These are phyloP conservation scores for Brenthis daphne DNA, from an alignment of 2,888 invertebrate species.

Conservation along the genomic window DNA sequence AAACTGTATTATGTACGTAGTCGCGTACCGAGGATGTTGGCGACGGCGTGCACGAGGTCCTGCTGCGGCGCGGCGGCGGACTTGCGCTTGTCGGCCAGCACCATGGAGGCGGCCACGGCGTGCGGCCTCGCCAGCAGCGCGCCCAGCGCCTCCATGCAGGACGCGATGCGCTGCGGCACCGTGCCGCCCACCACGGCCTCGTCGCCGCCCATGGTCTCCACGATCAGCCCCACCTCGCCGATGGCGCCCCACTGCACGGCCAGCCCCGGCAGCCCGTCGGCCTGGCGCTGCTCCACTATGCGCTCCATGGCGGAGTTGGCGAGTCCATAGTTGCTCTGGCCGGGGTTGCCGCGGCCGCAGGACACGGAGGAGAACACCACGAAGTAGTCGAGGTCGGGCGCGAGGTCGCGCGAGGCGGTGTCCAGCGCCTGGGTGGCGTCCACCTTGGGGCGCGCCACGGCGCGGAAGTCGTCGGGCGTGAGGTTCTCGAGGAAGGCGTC, in stretches of 20 bases:
- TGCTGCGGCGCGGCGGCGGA: constrained; percentile 76
- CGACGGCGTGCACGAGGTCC: constrained; percentile 88
- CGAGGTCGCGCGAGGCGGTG: constrained; percentile 87
- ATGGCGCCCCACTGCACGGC: constrained; percentile 99
- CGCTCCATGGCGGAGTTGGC: constrained; percentile 99
- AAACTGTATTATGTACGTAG: neutral
- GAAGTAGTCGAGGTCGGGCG: constrained; percentile 94
- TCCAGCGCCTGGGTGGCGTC: constrained; percentile 92
- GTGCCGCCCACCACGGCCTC: constrained; percentile 97
- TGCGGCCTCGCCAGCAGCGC: constrained; percentile 94
- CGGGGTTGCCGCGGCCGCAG: constrained; percentile 97
- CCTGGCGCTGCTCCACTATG: constrained; percentile 92
- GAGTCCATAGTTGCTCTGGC: constrained; percentile 98
- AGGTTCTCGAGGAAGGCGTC: constrained; percentile 95
- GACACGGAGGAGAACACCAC: constrained; percentile 98
- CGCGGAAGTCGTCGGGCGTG: constrained; percentile 89
- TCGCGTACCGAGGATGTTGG: constrained; percentile 89
- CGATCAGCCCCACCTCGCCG: constrained; percentile 96
- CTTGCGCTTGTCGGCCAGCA: constrained; percentile 92
- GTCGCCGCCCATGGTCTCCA: constrained; percentile 94
- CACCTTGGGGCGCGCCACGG: constrained; percentile 93
- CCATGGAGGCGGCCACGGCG: constrained; percentile 91
- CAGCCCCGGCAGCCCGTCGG: constrained; percentile 90
- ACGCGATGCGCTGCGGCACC: constrained; percentile 96
- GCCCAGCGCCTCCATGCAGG: constrained; percentile 94